Evolutionary conservation across 2,113 vertebrate species (phyloP), one percentile per base, ranked within the genome.

Genomic region (Lagopus leucura): DNA sequence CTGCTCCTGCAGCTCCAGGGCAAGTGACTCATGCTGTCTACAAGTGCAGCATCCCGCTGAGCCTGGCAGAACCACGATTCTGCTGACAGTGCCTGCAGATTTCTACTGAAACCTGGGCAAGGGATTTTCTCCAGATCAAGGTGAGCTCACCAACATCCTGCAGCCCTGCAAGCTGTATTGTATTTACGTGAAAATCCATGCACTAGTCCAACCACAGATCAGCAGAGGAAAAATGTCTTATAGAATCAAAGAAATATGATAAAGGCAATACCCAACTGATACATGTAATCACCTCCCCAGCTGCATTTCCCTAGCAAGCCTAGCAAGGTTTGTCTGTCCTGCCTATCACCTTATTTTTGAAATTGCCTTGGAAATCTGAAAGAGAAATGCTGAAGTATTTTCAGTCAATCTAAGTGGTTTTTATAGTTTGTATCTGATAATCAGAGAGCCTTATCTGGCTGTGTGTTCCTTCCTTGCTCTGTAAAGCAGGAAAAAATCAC

Each of bases 1-100:
- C 52, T 92, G 76, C 65, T 94, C 48, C 88, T 89, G 38, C 69
- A 82, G 76, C 93, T 95, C 47, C 82, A 75, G 85, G 85, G 82
- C 73, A 83, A 81, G 81, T 91, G 85, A 94, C 69, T 94, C 82
- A 88, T 3, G 22, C 64, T 74, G 79, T 78, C 89, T 71, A 34
- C 47, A 83, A 93, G 60, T 71, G 72, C 69, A 52, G 22, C 38
- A 71, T 80, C 65, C 60, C 78, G 60, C 60, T 38, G 60, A 66
- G 69, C 88, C 82, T 93, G 73, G 57, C 60, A 78, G 32, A 6
- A 28, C 54, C 57, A 55, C 0, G 2, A n/a, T 70, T 70, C 43
- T 88, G 83, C 63, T 74, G 64, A 28, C 55, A 64, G 38, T 5
- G 27, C 45, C 50, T 92, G 60, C 60, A 75, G 55, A 43, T 65